These are phyloP conservation scores for Antechinus stuartii DNA, from an alignment of 2,113 vertebrate species.

Conservation along the genomic window DNA sequence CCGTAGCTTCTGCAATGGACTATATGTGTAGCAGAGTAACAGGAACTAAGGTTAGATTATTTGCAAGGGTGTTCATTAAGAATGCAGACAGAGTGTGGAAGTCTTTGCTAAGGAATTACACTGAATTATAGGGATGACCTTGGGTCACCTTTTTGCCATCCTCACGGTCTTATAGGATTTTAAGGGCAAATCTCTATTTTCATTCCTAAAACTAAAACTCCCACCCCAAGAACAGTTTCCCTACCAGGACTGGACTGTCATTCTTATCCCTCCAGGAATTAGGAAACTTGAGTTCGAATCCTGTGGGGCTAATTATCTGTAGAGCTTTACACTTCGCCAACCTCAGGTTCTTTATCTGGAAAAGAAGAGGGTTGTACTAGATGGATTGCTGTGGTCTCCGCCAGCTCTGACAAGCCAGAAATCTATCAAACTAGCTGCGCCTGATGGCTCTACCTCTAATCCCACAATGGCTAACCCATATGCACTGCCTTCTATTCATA, in stretches of 20 bases:
- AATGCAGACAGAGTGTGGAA: neutral
- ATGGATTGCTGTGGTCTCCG: constrained; percentile 6
- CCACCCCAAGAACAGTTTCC: neutral
- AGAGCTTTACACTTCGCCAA: neutral
- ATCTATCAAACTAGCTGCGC: constrained; percentile 38
- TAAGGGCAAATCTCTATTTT: constrained; percentile 32
- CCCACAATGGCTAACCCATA: neutral
- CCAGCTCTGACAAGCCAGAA: neutral
- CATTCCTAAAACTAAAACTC: constrained; percentile 57
- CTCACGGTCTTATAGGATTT: neutral
- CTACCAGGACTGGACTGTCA: constrained; percentile 47
- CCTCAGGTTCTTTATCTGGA: neutral
- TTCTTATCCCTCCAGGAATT: constrained; percentile 38
- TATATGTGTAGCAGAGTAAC: too few relatives aligned
- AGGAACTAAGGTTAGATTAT: too few relatives aligned
- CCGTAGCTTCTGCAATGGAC: too few relatives aligned
- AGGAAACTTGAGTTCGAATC: neutral
- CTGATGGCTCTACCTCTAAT: neutral
- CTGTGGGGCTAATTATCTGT: neutral
- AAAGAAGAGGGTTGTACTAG: neutral
- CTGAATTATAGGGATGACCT: constrained; percentile 1
- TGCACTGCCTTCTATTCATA: neutral
- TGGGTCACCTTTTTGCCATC: neutral
- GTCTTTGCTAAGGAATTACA: neutral
- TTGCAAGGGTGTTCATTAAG: neutral